Evolutionary conservation across 1,140 invertebrate genomes (phyloP).

Genomic region (Camponotus vicinus): DNA sequence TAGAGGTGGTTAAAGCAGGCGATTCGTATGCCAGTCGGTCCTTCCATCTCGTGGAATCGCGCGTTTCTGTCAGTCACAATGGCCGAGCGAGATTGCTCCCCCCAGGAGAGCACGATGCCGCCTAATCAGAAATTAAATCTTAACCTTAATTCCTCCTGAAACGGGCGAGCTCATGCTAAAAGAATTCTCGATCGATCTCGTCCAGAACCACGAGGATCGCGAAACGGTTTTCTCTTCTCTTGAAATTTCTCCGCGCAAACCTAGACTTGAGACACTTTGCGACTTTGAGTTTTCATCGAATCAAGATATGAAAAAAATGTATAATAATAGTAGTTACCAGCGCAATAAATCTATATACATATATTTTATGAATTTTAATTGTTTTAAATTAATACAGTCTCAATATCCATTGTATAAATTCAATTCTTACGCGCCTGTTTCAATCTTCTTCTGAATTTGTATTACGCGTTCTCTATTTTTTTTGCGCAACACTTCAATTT

Average conservation of each 20-base stretch:
- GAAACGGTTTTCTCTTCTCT: neutral
- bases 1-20: constrained; percentile 81
- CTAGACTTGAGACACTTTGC: constrained; percentile 39
- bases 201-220: constrained; percentile 19
- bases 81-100: constrained; percentile 81
- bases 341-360: constrained; percentile 28
- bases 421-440: neutral
- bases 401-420: neutral
- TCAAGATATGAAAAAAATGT: constrained; percentile 39
- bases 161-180: constrained; percentile 68
- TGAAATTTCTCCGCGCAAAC: constrained; percentile 57
- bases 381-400: neutral
- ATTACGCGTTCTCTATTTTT: neutral
- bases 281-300: constrained; percentile 32
- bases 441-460: neutral
- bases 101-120: constrained; percentile 74
- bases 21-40: constrained; percentile 85
- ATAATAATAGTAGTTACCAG: constrained; percentile 18
- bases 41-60: constrained; percentile 84
- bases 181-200: constrained; percentile 74
- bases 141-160: constrained; percentile 82
- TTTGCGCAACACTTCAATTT: too few relatives aligned
- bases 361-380: neutral
- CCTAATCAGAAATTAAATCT: constrained; percentile 86
- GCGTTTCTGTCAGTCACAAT: constrained; percentile 85